These are phyloP conservation scores for Scaptomyza parva DNA, from an alignment of 2,888 invertebrate genomes.

Conservation along the genomic window DNA sequence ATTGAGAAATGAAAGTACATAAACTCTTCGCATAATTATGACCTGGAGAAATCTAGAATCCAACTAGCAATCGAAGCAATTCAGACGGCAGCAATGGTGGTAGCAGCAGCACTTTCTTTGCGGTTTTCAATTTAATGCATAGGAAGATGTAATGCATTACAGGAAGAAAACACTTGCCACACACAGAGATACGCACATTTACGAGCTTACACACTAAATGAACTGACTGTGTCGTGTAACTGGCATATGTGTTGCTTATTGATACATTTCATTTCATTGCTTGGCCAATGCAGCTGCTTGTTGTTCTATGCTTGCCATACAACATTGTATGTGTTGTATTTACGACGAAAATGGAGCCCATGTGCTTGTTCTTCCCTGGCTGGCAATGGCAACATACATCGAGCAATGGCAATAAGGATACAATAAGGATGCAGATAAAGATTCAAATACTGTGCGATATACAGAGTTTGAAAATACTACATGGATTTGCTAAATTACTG, in stretches of 20 bases:
- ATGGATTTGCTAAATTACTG: conserved; percentile 74
- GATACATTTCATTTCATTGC: conserved; percentile 68
- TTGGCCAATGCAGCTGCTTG: conserved; percentile 57
- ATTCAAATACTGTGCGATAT: conserved; percentile 30
- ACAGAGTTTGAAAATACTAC: conserved; percentile 45
- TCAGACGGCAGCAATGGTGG: conserved; percentile 23
- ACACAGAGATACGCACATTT: conserved; percentile 3
- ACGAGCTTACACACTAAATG: conserved; percentile 11
- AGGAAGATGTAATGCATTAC: no score
- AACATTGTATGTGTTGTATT: conserved; percentile 62
- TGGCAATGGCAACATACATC: conserved; percentile 29
- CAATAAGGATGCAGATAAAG: conserved; percentile 39
- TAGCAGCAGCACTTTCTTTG: conserved; percentile 69
- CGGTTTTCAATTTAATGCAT: conserved; percentile 72
- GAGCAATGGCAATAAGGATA: conserved; percentile 23
- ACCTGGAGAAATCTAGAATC: conserved; percentile 75
- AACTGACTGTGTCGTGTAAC: conserved; percentile 29
- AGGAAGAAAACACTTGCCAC: conserved; percentile 55
- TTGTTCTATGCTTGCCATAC: conserved; percentile 33
- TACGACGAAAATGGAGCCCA: conserved; percentile 68
- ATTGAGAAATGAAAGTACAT: conserved; percentile 67
- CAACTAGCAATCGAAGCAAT: conserved; percentile 40
- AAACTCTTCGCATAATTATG: conserved; percentile 58
- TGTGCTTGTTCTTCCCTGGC: conserved; percentile 56
- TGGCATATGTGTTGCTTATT: conserved; percentile 50